Conservation (phyloP, 2,797 vertebrate species). For the Tenualosa ilisha region DNA sequence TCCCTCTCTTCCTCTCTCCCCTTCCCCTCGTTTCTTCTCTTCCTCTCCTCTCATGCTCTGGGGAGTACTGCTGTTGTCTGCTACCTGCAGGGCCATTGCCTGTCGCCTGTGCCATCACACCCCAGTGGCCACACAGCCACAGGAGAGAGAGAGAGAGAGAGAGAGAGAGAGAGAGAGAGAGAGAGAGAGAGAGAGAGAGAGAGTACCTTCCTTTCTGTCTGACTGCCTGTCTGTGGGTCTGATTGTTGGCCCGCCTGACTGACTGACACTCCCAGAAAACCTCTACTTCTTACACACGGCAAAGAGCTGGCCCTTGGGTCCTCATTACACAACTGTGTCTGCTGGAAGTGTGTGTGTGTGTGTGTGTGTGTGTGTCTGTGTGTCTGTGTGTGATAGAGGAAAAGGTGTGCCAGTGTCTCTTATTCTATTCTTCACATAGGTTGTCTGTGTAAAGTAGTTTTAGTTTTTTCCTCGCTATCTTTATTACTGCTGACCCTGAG, state of each 20-base stretch:
- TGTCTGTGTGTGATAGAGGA: neutral
- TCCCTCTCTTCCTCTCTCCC: neutral
- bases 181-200: neutral
- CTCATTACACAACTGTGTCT: conserved; percentile 16
- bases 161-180: neutral
- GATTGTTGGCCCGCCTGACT: neutral
- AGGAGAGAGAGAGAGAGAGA: neutral
- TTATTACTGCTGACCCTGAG: neutral
- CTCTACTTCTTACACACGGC: neutral
- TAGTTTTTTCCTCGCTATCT: neutral
- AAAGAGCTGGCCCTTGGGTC: neutral
- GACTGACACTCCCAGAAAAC: conserved; percentile 2
- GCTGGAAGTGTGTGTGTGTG: neutral
- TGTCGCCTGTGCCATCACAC: neutral
- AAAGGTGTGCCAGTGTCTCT: neutral
- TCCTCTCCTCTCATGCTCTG: neutral
- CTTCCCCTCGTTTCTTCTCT: neutral
- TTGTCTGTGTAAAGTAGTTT: neutral
- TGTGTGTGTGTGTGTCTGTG: neutral
- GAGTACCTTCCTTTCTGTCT: neutral
- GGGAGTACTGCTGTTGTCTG: conserved; percentile 1
- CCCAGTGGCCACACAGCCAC: neutral
- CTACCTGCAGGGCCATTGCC: neutral
- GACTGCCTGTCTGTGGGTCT: neutral
- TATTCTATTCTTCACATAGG: neutral